These are phyloP conservation scores for Bostrychus sinensis DNA, from an alignment of 2,113 vertebrate species.

Conservation along the genomic window DNA sequence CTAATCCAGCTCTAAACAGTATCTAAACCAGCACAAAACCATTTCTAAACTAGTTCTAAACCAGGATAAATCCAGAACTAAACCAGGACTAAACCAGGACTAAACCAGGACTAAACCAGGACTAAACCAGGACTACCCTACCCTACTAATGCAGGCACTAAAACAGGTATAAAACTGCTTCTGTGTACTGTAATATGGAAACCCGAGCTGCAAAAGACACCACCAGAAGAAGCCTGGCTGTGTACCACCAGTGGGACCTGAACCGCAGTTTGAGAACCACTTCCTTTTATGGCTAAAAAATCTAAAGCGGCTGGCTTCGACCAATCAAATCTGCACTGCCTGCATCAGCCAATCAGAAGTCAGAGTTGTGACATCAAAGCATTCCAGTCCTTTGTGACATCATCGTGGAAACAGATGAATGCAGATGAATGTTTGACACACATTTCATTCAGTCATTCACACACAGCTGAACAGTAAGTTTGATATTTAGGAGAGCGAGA, in stretches of 20 bases:
- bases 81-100: conserved; percentile 1
- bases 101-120: neutral
- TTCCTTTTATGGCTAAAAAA: no score
- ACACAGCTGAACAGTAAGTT: neutral
- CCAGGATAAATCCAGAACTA: neutral
- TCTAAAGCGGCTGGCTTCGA: no score
- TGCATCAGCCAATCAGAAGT: neutral
- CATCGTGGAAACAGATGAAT: neutral
- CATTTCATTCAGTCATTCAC: no score
- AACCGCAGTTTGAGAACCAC: no score
- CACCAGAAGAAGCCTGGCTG: no score
- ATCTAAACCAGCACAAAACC: no score
- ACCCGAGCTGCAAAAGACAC: no score
- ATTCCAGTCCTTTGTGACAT: neutral
- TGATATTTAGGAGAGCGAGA: no score
- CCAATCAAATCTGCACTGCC: neutral
- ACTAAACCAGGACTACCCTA: neutral
- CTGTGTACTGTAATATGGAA: no score
- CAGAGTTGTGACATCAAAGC: neutral
- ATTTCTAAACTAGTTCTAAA: neutral
- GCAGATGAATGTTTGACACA: no score
- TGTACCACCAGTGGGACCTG: no score
- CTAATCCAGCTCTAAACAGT: no score
- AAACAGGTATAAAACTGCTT: neutral
- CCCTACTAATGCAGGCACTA: neutral